Evolutionary conservation across 2,888 invertebrate species (phyloP).

Genomic region (Periphyllus acericola): DNA sequence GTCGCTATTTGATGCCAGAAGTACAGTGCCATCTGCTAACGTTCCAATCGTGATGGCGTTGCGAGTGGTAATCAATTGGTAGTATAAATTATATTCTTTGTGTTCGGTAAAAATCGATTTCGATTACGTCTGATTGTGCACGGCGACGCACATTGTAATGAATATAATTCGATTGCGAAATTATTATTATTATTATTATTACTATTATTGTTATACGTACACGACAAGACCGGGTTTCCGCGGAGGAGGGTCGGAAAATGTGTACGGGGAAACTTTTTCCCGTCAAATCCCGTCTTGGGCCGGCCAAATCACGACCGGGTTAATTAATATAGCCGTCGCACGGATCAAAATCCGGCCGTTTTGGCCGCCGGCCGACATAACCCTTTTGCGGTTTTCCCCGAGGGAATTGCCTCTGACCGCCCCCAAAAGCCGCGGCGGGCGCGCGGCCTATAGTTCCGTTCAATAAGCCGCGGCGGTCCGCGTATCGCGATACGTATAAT

Average conservation of each 20-base stretch:
- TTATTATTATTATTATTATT: too few species aligned
- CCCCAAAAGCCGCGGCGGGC: neutral
- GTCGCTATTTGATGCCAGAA: too few species aligned
- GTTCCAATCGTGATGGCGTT: too few species aligned
- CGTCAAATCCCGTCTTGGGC: constrained; percentile 21
- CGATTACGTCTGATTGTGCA: too few species aligned
- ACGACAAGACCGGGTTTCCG: too few species aligned
- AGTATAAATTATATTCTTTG: too few species aligned
- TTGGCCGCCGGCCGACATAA: constrained; percentile 48
- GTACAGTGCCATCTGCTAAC: too few species aligned
- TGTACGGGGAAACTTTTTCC: neutral
- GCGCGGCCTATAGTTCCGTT: neutral
- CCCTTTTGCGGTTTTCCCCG: constrained; percentile 59
- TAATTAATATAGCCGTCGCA: constrained; percentile 48
- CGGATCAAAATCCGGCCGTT: constrained; percentile 43
- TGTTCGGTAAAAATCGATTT: too few species aligned
- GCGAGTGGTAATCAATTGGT: too few species aligned
- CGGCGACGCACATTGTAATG: too few species aligned
- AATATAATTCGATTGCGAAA: too few species aligned
- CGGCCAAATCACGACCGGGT: constrained; percentile 11
- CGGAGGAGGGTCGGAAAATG: neutral
- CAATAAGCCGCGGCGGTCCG: neutral
- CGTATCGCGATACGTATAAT: neutral
- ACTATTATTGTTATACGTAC: too few species aligned
- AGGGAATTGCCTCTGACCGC: constrained; percentile 6